Percentiles rank a stretch among this genome's conserved stretches.
These are phyloP conservation scores for Parapristionchus giblindavisi DNA, from an alignment of 2,888 invertebrate species.

Conservation along the genomic window DNA sequence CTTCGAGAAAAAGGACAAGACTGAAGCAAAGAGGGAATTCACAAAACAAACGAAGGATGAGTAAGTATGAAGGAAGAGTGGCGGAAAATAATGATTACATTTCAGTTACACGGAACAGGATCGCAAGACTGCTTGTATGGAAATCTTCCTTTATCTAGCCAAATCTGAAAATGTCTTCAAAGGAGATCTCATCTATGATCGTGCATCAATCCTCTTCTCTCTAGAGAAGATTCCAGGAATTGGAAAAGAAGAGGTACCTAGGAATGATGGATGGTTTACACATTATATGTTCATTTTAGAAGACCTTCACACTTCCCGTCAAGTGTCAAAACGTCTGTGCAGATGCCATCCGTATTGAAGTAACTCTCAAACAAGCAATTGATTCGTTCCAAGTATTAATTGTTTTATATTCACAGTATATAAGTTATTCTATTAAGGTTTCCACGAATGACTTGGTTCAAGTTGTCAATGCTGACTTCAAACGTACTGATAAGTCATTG, in stretches of 20 bases:
- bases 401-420: background rate
- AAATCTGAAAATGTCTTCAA: background rate
- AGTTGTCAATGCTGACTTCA: constrained; percentile 27
- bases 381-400: constrained; percentile 33
- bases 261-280: too few relatives aligned
- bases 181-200: constrained; percentile 23
- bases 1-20: constrained; percentile 2
- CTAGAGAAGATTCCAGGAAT: background rate
- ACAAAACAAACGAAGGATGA: constrained; percentile 33
- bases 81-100: background rate
- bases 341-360: constrained; percentile 7
- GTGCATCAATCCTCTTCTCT: constrained; percentile 19
- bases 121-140: constrained; percentile 28
- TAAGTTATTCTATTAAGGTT: constrained; percentile 19
- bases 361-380: constrained; percentile 27
- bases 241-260: background rate
- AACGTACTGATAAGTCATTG: background rate
- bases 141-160: background rate
- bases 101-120: constrained; percentile 36
- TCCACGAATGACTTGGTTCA: constrained; percentile 5
- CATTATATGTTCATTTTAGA: too few relatives aligned
- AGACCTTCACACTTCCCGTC: background rate
- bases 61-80: background rate
- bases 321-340: constrained; percentile 5
- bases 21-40: constrained; percentile 25